Percentiles rank a stretch among this genome's conserved stretches.
Evolutionary conservation across 2,888 invertebrate species (phyloP).

Genomic region (Latrodectus hesperus): DNA sequence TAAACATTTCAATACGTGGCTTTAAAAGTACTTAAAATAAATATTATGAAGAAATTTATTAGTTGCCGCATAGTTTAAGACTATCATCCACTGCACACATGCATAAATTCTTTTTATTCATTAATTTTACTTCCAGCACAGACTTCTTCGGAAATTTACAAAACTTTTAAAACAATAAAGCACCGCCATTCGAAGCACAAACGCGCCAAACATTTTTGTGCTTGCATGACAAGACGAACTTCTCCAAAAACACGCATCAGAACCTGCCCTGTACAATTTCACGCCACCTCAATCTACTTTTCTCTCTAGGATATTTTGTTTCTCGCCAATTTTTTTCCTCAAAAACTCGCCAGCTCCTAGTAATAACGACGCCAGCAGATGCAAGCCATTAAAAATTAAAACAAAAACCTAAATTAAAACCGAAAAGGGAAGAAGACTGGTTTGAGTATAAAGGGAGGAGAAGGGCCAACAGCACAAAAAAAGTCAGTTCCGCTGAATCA

Average conservation of each 20-base stretch:
- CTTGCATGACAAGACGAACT: conserved; percentile 15
- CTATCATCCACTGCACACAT: conserved; percentile 4
- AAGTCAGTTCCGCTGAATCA: conserved; percentile 8
- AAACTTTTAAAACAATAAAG: conserved; percentile 26
- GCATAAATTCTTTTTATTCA: conserved; percentile 49
- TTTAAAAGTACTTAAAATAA: neutral
- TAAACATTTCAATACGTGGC: no score
- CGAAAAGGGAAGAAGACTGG: conserved; percentile 14
- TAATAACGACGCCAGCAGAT: neutral
- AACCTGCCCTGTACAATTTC: conserved; percentile 23
- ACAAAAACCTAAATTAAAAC: conserved; percentile 42
- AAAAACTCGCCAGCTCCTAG: no score
- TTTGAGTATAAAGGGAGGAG: neutral
- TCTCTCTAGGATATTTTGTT: no score
- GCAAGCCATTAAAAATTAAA: conserved; percentile 60
- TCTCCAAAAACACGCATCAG: conserved; percentile 42
- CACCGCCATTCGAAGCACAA: conserved; percentile 1
- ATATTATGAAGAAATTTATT: conserved; percentile 58
- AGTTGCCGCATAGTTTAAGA: conserved; percentile 57
- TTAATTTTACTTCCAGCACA: conserved; percentile 26
- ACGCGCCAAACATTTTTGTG: conserved; percentile 43
- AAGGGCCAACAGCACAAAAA: neutral
- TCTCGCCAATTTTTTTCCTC: conserved; percentile 15
- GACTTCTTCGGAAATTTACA: conserved; percentile 25
- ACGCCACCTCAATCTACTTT: conserved; percentile 40